Evolutionary conservation across 1,140 invertebrate species (phyloP).

Genomic region (Drosophila kepulauana): DNA sequence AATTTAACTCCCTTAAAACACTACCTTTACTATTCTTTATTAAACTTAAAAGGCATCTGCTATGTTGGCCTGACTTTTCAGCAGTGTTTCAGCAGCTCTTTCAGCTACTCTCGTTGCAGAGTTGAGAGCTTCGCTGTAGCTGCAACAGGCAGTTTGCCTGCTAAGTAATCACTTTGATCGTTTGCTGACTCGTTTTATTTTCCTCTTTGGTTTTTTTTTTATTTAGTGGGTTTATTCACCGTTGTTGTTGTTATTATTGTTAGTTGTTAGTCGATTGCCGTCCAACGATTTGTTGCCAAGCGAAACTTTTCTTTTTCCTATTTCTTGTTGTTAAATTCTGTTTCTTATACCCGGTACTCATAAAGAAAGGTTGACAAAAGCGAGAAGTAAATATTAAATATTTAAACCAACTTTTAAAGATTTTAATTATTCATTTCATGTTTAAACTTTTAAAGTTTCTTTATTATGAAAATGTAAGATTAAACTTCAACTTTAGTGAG

Average conservation of each 20-base stretch:
- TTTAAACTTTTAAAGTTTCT: no score
- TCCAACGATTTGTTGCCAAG: slow-evolving; percentile 54
- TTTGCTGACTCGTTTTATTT: slow-evolving; percentile 47
- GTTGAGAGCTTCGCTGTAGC: not conserved
- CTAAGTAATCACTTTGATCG: slow-evolving; percentile 57
- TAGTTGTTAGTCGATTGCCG: slow-evolving; percentile 40
- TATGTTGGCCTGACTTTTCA: not conserved
- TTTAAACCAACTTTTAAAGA: no score
- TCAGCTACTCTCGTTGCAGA: slow-evolving; percentile 11
- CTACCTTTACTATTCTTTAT: not conserved
- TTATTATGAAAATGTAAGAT: no score
- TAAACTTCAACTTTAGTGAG: not conserved
- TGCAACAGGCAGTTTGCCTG: slow-evolving; percentile 22
- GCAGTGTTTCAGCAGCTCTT: not conserved
- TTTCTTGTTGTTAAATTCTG: slow-evolving; percentile 16
- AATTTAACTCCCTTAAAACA: no score
- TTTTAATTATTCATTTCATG: no score
- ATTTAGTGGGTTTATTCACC: slow-evolving; percentile 49
- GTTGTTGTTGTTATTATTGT: slow-evolving; percentile 25
- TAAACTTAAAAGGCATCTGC: not conserved
- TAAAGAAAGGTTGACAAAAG: not conserved
- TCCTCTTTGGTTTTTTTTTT: slow-evolving; percentile 9
- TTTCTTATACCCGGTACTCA: not conserved
- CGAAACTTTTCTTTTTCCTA: slow-evolving; percentile 56
- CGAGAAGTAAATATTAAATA: no score